A percentile compares a stretch with the other conserved stretches of the same genome.
Conservation (phyloP, 2,797 vertebrate species). For the Hypotaenidia okinawae region DNA sequence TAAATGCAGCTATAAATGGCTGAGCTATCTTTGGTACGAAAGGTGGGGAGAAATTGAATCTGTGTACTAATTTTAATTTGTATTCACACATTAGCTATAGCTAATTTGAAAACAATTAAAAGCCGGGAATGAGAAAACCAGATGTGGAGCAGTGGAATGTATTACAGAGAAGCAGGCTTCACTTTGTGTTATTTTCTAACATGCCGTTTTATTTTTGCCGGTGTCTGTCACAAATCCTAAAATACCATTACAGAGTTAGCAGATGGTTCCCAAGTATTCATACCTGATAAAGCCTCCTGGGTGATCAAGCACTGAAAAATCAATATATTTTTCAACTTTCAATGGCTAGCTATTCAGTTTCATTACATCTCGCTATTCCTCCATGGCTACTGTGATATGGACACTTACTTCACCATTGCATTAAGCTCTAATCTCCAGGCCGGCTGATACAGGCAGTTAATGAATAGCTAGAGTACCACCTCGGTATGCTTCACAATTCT, state of each 20-base stretch:
- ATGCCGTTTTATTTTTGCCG: conserved; percentile 63
- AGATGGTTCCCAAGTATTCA: conserved; percentile 62
- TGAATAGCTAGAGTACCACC: conserved; percentile 67
- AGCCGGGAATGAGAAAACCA: conserved; percentile 39
- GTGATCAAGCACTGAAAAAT: conserved; percentile 76
- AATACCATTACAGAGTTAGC: conserved; percentile 71
- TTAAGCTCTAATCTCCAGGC: conserved; percentile 73
- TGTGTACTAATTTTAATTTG: conserved; percentile 39
- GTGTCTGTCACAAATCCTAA: conserved; percentile 72
- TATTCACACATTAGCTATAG: conserved; percentile 31
- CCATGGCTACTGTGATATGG: conserved; percentile 69
- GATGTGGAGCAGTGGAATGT: conserved; percentile 46
- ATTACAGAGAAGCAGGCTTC: conserved; percentile 30
- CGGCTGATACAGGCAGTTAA: conserved; percentile 63
- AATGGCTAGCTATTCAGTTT: conserved; percentile 71
- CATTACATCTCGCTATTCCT: conserved; percentile 73
- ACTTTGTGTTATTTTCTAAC: conserved; percentile 67
- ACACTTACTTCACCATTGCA: conserved; percentile 69
- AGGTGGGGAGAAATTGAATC: conserved; percentile 57
- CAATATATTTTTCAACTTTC: conserved; percentile 77
- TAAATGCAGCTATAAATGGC: background rate
- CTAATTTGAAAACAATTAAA: conserved; percentile 64
- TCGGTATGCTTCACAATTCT: conserved; percentile 58
- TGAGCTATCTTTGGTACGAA: conserved; percentile 6
- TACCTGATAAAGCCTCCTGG: conserved; percentile 73